These are phyloP conservation scores for Hycleus cichorii DNA, from an alignment of 1,140 invertebrate genomes.

Conservation along the genomic window DNA sequence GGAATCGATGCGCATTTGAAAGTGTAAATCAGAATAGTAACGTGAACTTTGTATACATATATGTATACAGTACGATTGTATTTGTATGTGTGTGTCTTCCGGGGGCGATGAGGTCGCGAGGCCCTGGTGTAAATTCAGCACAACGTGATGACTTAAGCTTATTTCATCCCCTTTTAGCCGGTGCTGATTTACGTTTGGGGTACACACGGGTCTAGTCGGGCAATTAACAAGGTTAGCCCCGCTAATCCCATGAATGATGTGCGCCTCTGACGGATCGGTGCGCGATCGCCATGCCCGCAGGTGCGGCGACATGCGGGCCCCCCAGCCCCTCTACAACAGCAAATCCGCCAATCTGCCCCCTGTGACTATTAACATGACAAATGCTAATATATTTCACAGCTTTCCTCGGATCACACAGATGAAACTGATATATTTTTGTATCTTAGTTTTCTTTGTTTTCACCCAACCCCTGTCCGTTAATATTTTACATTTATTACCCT, in stretches of 20 bases:
- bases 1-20: constrained; percentile 25
- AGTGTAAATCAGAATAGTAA: constrained; percentile 26
- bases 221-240: constrained; percentile 42
- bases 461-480: constrained; percentile 1
- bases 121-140: constrained; percentile 34
- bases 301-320: constrained; percentile 35
- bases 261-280: constrained; percentile 32
- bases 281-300: constrained; percentile 33
- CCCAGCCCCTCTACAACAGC: constrained; percentile 29
- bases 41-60: neutral
- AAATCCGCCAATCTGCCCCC: constrained; percentile 39
- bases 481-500: neutral
- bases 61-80: neutral
- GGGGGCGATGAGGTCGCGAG: neutral
- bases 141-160: constrained; percentile 40
- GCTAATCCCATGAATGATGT: constrained; percentile 43
- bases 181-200: constrained; percentile 41
- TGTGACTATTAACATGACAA: constrained; percentile 41
- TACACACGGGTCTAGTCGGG: constrained; percentile 32
- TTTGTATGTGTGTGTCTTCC: neutral
- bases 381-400: constrained; percentile 42
- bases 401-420: constrained; percentile 38
- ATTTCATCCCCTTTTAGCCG: constrained; percentile 37
- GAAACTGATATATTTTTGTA: constrained; percentile 39
- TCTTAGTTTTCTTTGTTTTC: constrained; percentile 36